Evolutionary conservation across 1,140 invertebrate genomes (phyloP), one percentile per base, ranked within the genome.

Genomic region (Drosophila mayri): DNA sequence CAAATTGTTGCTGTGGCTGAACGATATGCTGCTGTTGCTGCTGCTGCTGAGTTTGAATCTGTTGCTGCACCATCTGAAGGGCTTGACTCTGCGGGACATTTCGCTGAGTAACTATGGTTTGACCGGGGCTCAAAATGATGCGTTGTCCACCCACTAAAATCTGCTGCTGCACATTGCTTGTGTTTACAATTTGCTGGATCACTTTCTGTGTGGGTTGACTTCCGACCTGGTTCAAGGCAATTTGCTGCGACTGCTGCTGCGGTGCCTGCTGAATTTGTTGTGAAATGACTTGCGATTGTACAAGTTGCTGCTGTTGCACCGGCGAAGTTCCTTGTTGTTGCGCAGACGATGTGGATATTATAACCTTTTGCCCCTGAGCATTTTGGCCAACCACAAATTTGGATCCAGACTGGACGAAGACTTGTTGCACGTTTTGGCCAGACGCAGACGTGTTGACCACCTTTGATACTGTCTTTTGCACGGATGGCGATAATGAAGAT

Each of bases 121-220:
- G 92, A 4, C 92, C 92, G 8, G 92, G 92, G 74, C 91, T 92
- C 8, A 93, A 40, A 38, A 93, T 90, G 8, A 93, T 92, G 11
- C 92, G 76, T 44, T 92, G 92, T 1, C 91, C 91, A 18, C 91
- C 92, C 54, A 92, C 76, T 6, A 93, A 78, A 64, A 93, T 92
- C 49, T 93, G 92, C 55, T 93, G 92, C n/a, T 92, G 92, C 16
- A 91, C 84, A 76, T 92, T 93, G 37, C 92, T 92, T 0, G 92
- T 92, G 72, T 93, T 92, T 8, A 93, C 92, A 64, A 92, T 92
- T 70, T 92, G 91, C 66, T 91, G 92, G 54, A 93, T 92, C 22
- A 90, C 87, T 46, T 92, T 93, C 74, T 92, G 92, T 10, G 85
- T 88, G 5, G 84, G 80, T n/a, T 85, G 90, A 20, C 28, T 73